Base-by-base conservation (phyloP, 2,797 vertebrate species). In the Eleutherodactylus coqui region DNA sequence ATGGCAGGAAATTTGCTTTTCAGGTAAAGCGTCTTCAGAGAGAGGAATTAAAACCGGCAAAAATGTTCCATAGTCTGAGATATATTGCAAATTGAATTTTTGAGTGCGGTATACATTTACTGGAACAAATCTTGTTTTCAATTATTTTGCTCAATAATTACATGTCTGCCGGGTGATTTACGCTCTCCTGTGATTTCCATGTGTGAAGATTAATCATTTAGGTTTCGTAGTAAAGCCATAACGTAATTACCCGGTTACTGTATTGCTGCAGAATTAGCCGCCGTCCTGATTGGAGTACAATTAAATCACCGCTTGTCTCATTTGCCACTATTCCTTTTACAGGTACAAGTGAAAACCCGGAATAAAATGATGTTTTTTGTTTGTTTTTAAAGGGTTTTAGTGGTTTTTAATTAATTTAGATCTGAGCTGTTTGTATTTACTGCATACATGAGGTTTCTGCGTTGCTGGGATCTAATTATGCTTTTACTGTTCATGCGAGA, bases 71-170 rank as follows among this genome's bases (percentile, higher is more conserved):
- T 67, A 62, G 60, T 41, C 69, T 14, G 49, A 70, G 86, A 87
- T 87, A 79, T 87, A 87, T 72, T 87, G 86, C 81, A 87, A 87
- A 87, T 87, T 79, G 75, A 72, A 83, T 83, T 87, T 87, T 75
- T 60, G 75, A 79, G 64, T 36, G 21, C 41, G 73, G 62, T 53
- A 32, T 49, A 83, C 75, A 53, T 87, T 87, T 83, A 87, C 64
- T 29, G 75, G 67, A 72, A 43, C 69, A 43, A 41, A 72, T 72
- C 69, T 72, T 72, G 70, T 87, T 87, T 87, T 75, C 75, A 87
- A 83, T 83, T 87, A 87, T 73, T 79, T 60, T 77, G 38, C 77
- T 73, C 80, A 60, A 87, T 87, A 83, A 83, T 87, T 83, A 87
- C 85, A 83, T 83, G 85, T 69, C 85, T 72, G 47, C 19, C 16